Conservation (phyloP, 2,888 invertebrate species). For the Palloptera scutellata region DNA sequence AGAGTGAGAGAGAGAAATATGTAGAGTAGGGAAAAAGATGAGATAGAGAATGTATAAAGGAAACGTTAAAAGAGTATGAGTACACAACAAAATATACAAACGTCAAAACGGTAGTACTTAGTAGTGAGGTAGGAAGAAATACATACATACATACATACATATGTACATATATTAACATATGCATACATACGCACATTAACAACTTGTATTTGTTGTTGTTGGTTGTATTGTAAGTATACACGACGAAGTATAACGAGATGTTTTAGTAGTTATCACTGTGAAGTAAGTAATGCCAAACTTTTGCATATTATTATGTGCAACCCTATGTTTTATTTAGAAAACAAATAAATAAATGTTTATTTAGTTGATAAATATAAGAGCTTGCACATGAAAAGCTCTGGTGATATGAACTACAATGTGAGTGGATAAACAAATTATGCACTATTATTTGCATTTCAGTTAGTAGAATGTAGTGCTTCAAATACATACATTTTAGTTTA, state of each 20-base stretch:
- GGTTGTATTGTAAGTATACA: background rate
- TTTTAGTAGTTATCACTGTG: background rate
- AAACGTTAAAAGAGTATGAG: background rate
- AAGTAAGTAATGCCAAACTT: too few relatives aligned
- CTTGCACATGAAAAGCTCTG: too few relatives aligned
- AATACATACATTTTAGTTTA: too few relatives aligned
- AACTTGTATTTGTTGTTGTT: background rate
- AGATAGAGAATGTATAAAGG: constrained; percentile 7
- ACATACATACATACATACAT: background rate
- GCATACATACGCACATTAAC: too few relatives aligned
- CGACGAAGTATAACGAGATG: background rate
- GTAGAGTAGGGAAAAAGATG: background rate
- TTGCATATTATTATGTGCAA: too few relatives aligned
- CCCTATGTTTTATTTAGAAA: too few relatives aligned
- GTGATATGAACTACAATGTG: too few relatives aligned
- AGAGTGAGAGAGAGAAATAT: constrained; percentile 1
- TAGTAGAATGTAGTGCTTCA: too few relatives aligned
- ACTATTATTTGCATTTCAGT: too few relatives aligned
- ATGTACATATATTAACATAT: background rate
- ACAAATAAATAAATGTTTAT: too few relatives aligned
- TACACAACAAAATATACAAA: constrained; percentile 23
- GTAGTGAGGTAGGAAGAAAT: constrained; percentile 52
- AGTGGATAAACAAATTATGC: too few relatives aligned
- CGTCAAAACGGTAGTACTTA: constrained; percentile 51
- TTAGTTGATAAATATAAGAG: too few relatives aligned